These are phyloP conservation scores for Xerus inauris DNA, from an alignment of 2,113 vertebrate genomes.

Conservation along the genomic window DNA sequence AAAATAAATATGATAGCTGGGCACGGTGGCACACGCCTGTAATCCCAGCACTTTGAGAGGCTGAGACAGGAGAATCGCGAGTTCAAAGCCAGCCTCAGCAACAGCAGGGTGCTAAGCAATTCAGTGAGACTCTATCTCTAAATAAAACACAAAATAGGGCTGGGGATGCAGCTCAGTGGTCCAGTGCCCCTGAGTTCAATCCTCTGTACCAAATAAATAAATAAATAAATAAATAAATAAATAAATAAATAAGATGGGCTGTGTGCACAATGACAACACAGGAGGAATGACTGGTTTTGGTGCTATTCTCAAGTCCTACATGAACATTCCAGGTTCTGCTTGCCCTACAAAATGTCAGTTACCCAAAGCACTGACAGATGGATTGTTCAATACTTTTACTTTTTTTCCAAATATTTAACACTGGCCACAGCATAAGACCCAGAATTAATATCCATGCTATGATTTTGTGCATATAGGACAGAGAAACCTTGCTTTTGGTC, in stretches of 20 bases:
- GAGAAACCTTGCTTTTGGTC: not conserved
- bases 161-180: too few relatives aligned
- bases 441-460: not conserved
- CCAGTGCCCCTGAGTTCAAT: too few relatives aligned
- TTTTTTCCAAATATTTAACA: constrained; percentile 6
- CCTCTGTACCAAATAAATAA: too few relatives aligned
- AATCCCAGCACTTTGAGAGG: too few relatives aligned
- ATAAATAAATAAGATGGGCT: not conserved
- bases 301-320: not conserved
- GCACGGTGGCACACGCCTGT: too few relatives aligned
- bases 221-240: too few relatives aligned
- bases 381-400: not conserved
- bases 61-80: too few relatives aligned
- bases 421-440: not conserved
- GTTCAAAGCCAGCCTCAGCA: too few relatives aligned
- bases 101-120: too few relatives aligned
- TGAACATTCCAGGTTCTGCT: not conserved
- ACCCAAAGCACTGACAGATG: not conserved
- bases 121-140: too few relatives aligned
- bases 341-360: not conserved
- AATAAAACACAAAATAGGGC: too few relatives aligned
- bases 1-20: not conserved
- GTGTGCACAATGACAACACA: not conserved
- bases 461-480: not conserved
- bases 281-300: not conserved